Conservation (phyloP, 2,113 vertebrate genomes). For the Orycteropus afer region DNA sequence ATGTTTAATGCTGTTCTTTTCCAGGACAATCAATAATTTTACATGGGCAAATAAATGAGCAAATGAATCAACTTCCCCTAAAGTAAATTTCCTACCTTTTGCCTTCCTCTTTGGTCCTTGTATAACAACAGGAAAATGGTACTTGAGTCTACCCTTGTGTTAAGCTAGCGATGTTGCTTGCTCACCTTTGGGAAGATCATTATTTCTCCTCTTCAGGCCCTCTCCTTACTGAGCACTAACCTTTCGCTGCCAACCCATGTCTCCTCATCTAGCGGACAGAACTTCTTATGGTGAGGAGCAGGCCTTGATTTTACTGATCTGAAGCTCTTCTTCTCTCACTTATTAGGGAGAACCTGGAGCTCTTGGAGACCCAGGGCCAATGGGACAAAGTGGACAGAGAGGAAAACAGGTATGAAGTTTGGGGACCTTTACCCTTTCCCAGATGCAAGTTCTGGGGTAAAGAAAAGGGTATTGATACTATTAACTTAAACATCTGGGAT, state of each 20-base stretch:
- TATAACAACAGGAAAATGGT: not conserved
- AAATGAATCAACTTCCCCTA: not conserved
- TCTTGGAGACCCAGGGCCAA: constrained; percentile 75
- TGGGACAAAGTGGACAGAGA: constrained; percentile 67
- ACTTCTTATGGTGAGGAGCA: not conserved
- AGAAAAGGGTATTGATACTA: not conserved
- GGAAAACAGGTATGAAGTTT: constrained; percentile 75
- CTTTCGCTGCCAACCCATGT: not conserved
- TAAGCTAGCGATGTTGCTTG: not conserved
- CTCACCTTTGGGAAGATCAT: not conserved
- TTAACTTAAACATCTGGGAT: not conserved
- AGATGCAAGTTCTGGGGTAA: not conserved
- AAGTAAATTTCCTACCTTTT: not conserved
- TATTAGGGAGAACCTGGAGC: constrained; percentile 89
- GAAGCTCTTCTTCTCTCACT: constrained; percentile 20
- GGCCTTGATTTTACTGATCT: not conserved
- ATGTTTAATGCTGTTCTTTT: not conserved
- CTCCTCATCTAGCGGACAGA: not conserved
- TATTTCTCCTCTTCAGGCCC: not conserved
- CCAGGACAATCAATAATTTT: not conserved
- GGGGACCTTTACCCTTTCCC: too few relatives aligned
- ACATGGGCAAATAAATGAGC: not conserved
- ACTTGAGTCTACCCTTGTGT: not conserved
- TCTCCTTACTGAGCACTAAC: not conserved
- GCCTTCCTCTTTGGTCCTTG: not conserved